Base-by-base conservation (phyloP, 2,888 invertebrate species). In the Ametastegia equiseti region DNA sequence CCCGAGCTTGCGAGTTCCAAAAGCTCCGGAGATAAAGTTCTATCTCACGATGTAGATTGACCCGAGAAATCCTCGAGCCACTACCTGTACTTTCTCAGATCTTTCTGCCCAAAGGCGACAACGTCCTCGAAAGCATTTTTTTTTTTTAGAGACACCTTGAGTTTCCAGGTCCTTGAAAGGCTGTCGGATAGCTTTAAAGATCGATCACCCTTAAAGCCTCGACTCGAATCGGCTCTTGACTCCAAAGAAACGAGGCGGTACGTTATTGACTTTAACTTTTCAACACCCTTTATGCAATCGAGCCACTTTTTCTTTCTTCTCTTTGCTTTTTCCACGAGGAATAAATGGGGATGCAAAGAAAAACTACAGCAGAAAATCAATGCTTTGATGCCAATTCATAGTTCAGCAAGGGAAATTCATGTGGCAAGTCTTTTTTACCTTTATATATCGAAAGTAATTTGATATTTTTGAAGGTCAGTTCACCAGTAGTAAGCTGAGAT, bases 161-260 rank as follows among this genome's bases (percentile, higher is more conserved):
- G 27, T 47, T 47, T 47, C 30, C 15, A 15, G 27, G 30, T 71
- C 13, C 9, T 47, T 11, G 39, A 67, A 67, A 36, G 27, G 71
- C 71, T 47, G 15, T 23, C 30, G 27, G 71, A 30, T 15, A 42
- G 42, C 45, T 71, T 47, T n/a, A 47, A 47, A 71, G 30, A 71
- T 71, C 36, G 71, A 71, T 71, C 30, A 47, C 71, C 30, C 45
- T 71, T 30, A 45, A 47, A 47, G 42, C 71, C n/a, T 27, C 23
- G 45, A 47, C 45, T 23, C 13, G 27, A 27, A 47, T 71, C 45
- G 27, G 47, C 47, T 45, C 15, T 71, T 71, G 6, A 47, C 47
- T 45, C 27, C 7, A 27, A 47, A 30, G 27, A 27, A 30, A 47
- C 23, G 36, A 19, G 23, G 27, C 13, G 13, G 39, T 11, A 13